Base-by-base conservation (phyloP, 2,888 invertebrate genomes). In the Hecatera dysodea region DNA sequence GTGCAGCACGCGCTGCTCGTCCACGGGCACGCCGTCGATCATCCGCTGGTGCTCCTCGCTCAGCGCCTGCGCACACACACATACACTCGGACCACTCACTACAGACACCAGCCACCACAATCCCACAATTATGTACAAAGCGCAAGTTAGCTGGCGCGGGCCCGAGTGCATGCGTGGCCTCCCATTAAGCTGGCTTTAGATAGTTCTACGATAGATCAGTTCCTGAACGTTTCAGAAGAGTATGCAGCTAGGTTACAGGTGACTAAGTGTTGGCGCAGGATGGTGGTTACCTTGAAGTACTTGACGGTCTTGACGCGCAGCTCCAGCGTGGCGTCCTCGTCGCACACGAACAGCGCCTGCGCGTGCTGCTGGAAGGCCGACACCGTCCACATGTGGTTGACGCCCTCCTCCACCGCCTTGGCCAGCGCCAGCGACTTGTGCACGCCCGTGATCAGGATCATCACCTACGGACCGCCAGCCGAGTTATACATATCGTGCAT, bases 351-450 rank as follows among this genome's bases (percentile, higher is more conserved):
- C 72, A 99, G 96, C 39, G 99, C 98, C 89, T 97, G 97, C 60
- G 98, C 97, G 95, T 99, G 99, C 93, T 99, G 98, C 93, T 99
- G 99, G 96, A 99, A 99, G 63, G 99, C 99, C 56, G 99, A 99
- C 53, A 99, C 99, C 0, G 99, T 99, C 99, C 99, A 99, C 99
- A 99, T 99, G 95, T 99, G 99, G 96, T 99, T 99, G 17, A 99
- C 98, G 68, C 99, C 99, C 93, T 99, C 99, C 95, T 99, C 99
- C 87, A 99, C 98, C 15, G 99, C 99, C 95, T 99, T 99, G 91
- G 99, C 98, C 77, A 99, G 96, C 67, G 99, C 99, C 90, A 99
- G 98, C 17, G 99, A 97, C 95, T 99, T 99, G 95, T 99, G 99
- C 60, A 98, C 98, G 46, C 99, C 99, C 36, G 99, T 99, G 77